Percentiles rank a stretch among this genome's conserved stretches.
phyloP scores from a whole-genome alignment of 2,888 invertebrate species.

The Tribolium freemani region DNA sequence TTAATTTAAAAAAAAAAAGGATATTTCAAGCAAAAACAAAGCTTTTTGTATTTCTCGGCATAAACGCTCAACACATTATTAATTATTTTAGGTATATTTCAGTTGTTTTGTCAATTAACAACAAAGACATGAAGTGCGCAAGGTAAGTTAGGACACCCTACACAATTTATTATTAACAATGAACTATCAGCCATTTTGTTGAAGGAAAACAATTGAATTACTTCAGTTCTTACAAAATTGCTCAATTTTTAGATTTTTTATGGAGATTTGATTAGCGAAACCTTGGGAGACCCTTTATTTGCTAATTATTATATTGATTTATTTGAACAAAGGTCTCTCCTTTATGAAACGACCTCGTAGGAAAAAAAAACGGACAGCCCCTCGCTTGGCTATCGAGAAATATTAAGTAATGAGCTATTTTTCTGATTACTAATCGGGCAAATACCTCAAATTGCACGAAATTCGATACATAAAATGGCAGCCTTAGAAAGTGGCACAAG shows the following conservation, averaged over 20 bases:
- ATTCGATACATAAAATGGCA: conserved; percentile 22
- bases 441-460: neutral
- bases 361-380: neutral
- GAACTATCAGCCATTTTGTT: neutral
- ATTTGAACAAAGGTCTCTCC: neutral
- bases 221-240: neutral
- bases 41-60: too few species aligned
- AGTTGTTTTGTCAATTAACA: too few species aligned
- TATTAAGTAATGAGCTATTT: neutral
- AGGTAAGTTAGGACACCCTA: too few species aligned
- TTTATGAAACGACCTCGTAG: too few species aligned
- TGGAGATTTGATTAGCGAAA: neutral
- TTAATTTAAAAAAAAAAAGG: too few species aligned
- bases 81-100: too few species aligned
- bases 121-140: too few species aligned
- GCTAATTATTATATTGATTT: neutral
- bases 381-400: too few species aligned
- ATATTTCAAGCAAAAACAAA: too few species aligned
- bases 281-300: neutral
- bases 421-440: neutral
- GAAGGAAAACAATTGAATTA: neutral
- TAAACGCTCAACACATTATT: too few species aligned
- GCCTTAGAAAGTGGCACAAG: conserved; percentile 21
- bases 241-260: neutral
- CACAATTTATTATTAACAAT: neutral